These are phyloP conservation scores for Hirudo medicinalis DNA, from an alignment of 1,140 invertebrate genomes.

Conservation along the genomic window DNA sequence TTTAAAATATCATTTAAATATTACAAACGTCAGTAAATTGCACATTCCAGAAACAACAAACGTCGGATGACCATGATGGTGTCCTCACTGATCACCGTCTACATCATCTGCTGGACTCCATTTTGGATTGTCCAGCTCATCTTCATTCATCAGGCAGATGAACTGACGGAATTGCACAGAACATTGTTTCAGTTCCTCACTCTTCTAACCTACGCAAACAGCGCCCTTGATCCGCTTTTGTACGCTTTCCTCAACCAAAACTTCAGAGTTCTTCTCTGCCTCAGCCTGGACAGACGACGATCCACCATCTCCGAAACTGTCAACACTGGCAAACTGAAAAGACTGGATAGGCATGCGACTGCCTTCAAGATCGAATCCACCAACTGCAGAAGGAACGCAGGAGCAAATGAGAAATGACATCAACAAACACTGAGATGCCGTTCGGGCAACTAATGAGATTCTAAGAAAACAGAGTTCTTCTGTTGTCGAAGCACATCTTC, in stretches of 20 bases:
- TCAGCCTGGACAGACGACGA: too few relatives aligned
- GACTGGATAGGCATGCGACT: too few relatives aligned
- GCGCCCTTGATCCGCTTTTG: conserved; percentile 62
- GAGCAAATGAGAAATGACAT: too few relatives aligned
- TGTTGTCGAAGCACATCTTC: too few relatives aligned
- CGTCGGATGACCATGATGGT: conserved; percentile 85
- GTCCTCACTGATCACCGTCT: conserved; percentile 84
- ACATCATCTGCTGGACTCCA: conserved; percentile 88
- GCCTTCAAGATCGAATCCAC: too few relatives aligned
- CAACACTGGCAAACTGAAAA: too few relatives aligned
- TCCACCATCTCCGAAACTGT: too few relatives aligned
- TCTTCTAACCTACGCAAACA: conserved; percentile 39
- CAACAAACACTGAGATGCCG: too few relatives aligned
- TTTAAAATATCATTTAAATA: too few relatives aligned
- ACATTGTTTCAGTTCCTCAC: conserved; percentile 33
- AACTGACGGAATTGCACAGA: conserved; percentile 21
- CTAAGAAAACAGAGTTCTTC: too few relatives aligned
- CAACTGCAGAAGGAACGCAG: too few relatives aligned
- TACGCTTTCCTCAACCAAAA: conserved; percentile 68
- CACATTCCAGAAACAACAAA: conserved; percentile 58
- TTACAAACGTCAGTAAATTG: background rate
- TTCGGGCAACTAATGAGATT: too few relatives aligned
- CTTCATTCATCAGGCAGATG: background rate
- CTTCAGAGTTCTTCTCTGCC: conserved; percentile 40
- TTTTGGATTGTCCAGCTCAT: conserved; percentile 69